Conservation (phyloP, 1,140 invertebrate species). For the Eufriesea mexicana region DNA sequence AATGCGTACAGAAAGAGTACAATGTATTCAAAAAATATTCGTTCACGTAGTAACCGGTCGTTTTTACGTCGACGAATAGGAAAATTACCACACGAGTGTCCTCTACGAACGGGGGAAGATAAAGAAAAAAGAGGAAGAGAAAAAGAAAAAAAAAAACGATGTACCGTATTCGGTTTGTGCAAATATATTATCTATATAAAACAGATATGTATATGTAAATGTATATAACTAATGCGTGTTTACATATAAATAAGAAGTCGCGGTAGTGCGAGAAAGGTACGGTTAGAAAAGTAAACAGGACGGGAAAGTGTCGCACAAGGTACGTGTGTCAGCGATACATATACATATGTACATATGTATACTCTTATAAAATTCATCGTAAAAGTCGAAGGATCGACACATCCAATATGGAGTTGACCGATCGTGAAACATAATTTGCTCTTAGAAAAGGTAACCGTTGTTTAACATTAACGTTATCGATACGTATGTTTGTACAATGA, state of each 20-base stretch:
- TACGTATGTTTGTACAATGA: neutral
- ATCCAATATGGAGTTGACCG: slow-evolving; percentile 20
- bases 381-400: neutral
- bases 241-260: slow-evolving; percentile 58
- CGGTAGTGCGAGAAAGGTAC: slow-evolving; percentile 35
- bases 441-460: neutral
- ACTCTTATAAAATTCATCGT: neutral
- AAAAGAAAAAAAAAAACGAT: slow-evolving; percentile 25
- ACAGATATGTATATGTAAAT: slow-evolving; percentile 24
- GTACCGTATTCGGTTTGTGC: slow-evolving; percentile 38
- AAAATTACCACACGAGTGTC: neutral
- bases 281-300: slow-evolving; percentile 49
- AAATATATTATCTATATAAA: slow-evolving; percentile 52
- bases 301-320: slow-evolving; percentile 16
- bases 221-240: slow-evolving; percentile 46
- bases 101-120: slow-evolving; percentile 27
- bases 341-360: neutral
- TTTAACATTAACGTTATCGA: neutral
- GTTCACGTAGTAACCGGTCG: neutral
- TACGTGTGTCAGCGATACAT: neutral
- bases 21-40: slow-evolving; percentile 16
- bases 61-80: slow-evolving; percentile 14
- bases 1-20: slow-evolving; percentile 40
- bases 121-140: slow-evolving; percentile 34
- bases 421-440: neutral